Conservation (phyloP, 2,113 vertebrate species). For the Cepphus grylle region DNA sequence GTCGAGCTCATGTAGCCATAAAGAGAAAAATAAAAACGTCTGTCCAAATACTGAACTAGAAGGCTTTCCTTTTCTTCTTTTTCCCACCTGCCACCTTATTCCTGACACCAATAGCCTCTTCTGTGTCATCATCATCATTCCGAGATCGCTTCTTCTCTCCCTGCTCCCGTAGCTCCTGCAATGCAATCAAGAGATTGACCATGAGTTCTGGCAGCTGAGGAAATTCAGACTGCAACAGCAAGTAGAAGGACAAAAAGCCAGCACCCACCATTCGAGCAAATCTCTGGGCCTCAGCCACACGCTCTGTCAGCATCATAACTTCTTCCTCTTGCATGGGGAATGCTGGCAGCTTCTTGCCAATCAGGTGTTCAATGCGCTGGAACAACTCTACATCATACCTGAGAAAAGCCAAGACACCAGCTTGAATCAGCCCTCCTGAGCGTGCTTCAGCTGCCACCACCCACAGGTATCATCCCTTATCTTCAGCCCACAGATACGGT, state of each 20-base stretch:
- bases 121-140: constrained; percentile 80
- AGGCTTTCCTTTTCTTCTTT: constrained; percentile 75
- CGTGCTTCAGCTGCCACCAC: background rate
- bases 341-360: constrained; percentile 94
- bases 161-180: constrained; percentile 90
- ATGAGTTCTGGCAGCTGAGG: background rate
- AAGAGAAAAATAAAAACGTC: background rate
- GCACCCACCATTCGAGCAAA: constrained; percentile 87
- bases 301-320: constrained; percentile 96
- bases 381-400: constrained; percentile 98
- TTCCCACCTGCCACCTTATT: constrained; percentile 90
- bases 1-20: background rate
- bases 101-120: constrained; percentile 87
- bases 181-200: background rate
- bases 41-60: background rate
- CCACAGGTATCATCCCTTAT: background rate
- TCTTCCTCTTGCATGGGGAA: constrained; percentile 96
- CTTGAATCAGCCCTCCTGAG: background rate
- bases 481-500: background rate
- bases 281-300: constrained; percentile 93
- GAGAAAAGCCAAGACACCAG: background rate
- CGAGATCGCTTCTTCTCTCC: constrained; percentile 85
- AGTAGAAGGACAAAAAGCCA: background rate
- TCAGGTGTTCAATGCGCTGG: constrained; percentile 94
- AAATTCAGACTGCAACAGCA: background rate